These are phyloP conservation scores for Craseonycteris thonglongyai DNA, from an alignment of 2,113 vertebrate species.

Conservation along the genomic window DNA sequence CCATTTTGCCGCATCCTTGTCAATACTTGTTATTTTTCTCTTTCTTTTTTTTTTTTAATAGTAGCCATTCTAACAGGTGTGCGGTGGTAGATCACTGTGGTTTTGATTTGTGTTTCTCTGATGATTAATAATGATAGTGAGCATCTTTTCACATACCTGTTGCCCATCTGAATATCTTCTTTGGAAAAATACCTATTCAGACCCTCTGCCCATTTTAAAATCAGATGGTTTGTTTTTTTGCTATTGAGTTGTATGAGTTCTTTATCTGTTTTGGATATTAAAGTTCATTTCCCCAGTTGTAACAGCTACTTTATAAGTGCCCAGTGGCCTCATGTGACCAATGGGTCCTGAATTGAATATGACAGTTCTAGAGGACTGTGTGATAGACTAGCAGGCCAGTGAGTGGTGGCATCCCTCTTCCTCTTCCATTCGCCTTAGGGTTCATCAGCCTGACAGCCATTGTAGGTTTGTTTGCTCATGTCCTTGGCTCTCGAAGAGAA, in stretches of 20 bases:
- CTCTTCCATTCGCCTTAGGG: not conserved
- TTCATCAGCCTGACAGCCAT: not conserved
- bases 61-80: not conserved
- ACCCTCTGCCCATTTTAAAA: not conserved
- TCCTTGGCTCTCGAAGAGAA: not conserved
- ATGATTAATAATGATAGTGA: not conserved
- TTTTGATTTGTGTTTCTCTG: not conserved
- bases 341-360: not conserved
- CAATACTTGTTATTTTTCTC: not conserved
- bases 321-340: not conserved
- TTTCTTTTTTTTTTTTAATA: not conserved
- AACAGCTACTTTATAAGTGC: not conserved
- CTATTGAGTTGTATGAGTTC: not conserved
- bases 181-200: not conserved
- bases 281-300: not conserved
- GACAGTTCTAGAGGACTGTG: not conserved
- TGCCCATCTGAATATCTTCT: not conserved
- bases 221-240: not conserved
- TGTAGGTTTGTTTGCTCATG: too few relatives aligned
- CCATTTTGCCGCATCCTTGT: not conserved
- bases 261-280: not conserved
- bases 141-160: not conserved
- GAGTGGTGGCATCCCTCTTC: not conserved
- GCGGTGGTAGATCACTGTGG: not conserved
- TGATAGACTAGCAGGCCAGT: not conserved